Conservation (phyloP, 2,888 invertebrate species). For the Scelioninae gen. 2 region DNA sequence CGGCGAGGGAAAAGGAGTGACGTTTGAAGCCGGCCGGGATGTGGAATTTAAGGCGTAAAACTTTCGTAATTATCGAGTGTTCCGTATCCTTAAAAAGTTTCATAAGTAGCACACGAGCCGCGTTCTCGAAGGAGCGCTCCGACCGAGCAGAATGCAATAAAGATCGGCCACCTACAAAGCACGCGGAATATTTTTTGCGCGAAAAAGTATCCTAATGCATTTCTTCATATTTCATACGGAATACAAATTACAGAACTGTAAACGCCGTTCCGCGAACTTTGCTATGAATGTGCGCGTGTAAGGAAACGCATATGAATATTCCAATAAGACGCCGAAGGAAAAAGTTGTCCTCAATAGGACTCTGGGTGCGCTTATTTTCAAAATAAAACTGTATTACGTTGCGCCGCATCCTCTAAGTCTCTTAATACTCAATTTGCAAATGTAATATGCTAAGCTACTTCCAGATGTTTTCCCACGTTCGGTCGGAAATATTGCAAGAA, state of each 20-base stretch:
- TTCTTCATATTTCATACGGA: constrained; percentile 49
- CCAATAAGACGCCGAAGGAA: constrained; percentile 35
- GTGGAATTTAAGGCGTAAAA: constrained; percentile 72
- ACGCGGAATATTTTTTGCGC: constrained; percentile 42
- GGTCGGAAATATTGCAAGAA: constrained; percentile 5
- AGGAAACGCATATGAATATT: constrained; percentile 36
- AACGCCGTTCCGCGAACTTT: constrained; percentile 31
- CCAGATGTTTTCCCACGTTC: constrained; percentile 10
- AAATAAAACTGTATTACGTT: constrained; percentile 37
- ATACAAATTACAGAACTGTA: constrained; percentile 44
- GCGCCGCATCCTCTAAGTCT: constrained; percentile 31
- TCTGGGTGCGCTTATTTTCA: constrained; percentile 35
- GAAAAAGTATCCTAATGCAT: constrained; percentile 41
- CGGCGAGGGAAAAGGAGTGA: constrained; percentile 57
- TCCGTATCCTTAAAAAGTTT: constrained; percentile 72
- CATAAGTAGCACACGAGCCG: constrained; percentile 64
- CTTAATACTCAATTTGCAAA: constrained; percentile 55
- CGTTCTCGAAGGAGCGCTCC: constrained; percentile 32
- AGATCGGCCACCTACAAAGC: constrained; percentile 60
- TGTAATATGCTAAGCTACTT: constrained; percentile 49
- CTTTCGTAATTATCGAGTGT: constrained; percentile 74
- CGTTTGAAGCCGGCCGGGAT: constrained; percentile 54
- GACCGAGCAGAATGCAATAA: constrained; percentile 65
- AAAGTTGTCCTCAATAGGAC: constrained; percentile 27
- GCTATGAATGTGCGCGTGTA: constrained; percentile 27